phyloP scores from a whole-genome alignment of 2,797 vertebrate species.

The Pogoniulus pusillus region DNA sequence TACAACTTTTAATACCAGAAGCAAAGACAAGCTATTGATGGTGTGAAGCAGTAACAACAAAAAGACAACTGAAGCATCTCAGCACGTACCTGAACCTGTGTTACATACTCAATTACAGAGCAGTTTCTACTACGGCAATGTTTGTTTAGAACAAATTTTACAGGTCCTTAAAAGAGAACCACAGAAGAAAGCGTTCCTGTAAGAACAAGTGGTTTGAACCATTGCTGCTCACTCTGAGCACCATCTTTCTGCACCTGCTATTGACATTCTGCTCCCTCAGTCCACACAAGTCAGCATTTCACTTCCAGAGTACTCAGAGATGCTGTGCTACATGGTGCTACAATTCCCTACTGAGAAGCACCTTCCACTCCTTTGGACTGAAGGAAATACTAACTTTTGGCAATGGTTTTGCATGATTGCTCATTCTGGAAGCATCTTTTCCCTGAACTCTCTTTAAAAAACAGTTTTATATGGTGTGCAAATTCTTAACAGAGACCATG shows the following conservation, averaged over 20 bases:
- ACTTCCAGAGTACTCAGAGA: background rate
- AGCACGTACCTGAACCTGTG: constrained; percentile 20
- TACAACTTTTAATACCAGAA: constrained; percentile 19
- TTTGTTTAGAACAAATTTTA: constrained; percentile 56
- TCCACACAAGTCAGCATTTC: background rate
- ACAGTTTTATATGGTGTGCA: background rate
- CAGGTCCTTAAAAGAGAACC: constrained; percentile 38
- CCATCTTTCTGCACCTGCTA: background rate
- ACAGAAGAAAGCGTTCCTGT: constrained; percentile 4
- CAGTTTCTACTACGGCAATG: constrained; percentile 42
- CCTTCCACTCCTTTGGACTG: background rate
- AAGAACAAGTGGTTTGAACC: constrained; percentile 35
- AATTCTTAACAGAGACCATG: background rate
- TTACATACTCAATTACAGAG: constrained; percentile 43
- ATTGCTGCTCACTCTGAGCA: background rate
- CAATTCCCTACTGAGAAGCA: background rate
- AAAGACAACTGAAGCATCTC: constrained; percentile 21
- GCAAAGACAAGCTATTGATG: constrained; percentile 40
- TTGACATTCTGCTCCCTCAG: background rate
- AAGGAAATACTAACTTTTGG: background rate
- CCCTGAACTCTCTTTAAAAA: background rate
- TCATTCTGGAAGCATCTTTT: background rate
- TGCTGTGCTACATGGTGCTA: background rate
- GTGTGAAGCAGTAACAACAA: constrained; percentile 37
- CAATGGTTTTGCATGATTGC: background rate